Percentiles rank a stretch among this genome's conserved stretches.
phyloP scores from a whole-genome alignment of 2,888 invertebrate genomes.

The Drosophila fungiperda region DNA sequence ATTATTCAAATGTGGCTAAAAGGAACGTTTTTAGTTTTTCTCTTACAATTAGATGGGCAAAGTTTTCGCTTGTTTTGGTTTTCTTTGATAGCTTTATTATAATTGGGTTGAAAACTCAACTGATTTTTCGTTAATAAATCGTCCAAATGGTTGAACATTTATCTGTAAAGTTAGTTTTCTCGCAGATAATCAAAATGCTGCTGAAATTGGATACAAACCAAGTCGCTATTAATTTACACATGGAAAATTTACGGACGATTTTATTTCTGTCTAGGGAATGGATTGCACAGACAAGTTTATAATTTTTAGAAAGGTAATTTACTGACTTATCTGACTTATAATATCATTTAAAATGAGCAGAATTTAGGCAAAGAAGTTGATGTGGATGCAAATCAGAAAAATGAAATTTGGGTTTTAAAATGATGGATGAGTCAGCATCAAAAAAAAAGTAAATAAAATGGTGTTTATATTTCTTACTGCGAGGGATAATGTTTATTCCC shows the following conservation, averaged over 20 bases:
- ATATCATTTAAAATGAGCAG: neutral
- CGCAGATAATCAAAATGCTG: neutral
- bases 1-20: neutral
- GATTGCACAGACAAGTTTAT: neutral
- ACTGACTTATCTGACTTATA: neutral
- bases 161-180: neutral
- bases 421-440: neutral
- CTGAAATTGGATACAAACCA: neutral
- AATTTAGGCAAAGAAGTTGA: neutral
- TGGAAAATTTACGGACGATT: neutral
- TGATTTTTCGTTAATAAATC: neutral
- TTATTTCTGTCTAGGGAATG: neutral
- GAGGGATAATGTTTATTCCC: neutral
- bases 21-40: neutral
- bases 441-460: no score
- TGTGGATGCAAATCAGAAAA: no score
- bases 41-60: neutral
- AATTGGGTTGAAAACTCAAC: neutral
- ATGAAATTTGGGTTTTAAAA: neutral
- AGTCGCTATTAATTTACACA: neutral
- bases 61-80: neutral
- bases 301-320: neutral
- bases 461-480: neutral
- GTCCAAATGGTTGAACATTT: neutral
- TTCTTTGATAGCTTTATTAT: neutral